phyloP scores from a whole-genome alignment of 2,113 vertebrate species.

The Oryzias curvinotus region DNA sequence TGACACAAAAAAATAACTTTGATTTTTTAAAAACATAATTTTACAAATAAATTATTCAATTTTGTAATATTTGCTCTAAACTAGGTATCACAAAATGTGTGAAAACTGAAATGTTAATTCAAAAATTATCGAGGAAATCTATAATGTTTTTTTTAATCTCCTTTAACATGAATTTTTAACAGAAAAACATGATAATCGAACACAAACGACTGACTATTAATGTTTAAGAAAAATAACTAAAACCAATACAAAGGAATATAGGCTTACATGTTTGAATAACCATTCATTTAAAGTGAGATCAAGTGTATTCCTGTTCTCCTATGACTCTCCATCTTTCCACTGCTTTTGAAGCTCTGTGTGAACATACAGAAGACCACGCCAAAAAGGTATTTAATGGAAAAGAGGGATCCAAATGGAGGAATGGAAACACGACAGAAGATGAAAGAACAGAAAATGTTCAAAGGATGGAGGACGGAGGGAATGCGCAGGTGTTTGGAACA shows the following conservation, averaged over 20 bases:
- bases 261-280: background rate
- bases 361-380: slow-evolving; percentile 10
- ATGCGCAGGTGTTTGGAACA: slow-evolving; percentile 11
- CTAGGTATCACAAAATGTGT: too few relatives aligned
- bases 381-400: slow-evolving; percentile 18
- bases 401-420: slow-evolving; percentile 1
- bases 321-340: slow-evolving; percentile 5
- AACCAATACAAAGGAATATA: background rate
- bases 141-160: too few relatives aligned
- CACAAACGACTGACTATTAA: too few relatives aligned
- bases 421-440: slow-evolving; percentile 42
- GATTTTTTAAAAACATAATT: too few relatives aligned
- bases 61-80: too few relatives aligned
- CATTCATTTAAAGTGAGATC: background rate
- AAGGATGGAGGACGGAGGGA: background rate
- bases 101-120: too few relatives aligned
- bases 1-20: too few relatives aligned
- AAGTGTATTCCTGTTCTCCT: slow-evolving; percentile 1
- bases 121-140: too few relatives aligned
- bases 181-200: too few relatives aligned
- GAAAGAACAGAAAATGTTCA: slow-evolving; percentile 27
- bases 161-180: too few relatives aligned
- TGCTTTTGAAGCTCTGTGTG: slow-evolving; percentile 50
- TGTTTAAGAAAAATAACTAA: background rate
- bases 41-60: too few relatives aligned